Evolutionary conservation across 2,797 vertebrate genomes (phyloP).

Genomic region (Sebastes jordani): DNA sequence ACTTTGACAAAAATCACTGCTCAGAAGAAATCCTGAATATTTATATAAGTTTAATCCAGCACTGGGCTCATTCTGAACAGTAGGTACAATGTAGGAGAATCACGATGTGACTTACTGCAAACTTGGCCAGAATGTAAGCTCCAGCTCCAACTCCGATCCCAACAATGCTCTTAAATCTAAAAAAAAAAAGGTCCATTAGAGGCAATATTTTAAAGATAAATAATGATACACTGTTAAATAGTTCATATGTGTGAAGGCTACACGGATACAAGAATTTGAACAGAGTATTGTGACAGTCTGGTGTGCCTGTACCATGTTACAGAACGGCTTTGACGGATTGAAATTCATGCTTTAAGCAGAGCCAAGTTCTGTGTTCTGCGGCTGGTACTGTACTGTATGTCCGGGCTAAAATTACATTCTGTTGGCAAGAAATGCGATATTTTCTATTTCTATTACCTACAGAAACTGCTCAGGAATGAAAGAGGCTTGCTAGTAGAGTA

Average conservation of each 20-base stretch:
- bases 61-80: background rate
- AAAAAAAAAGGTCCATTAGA: background rate
- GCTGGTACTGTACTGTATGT: constrained; percentile 1
- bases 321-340: background rate
- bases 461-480: background rate
- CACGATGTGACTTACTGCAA: constrained; percentile 87
- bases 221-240: background rate
- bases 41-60: background rate
- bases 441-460: background rate
- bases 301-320: background rate
- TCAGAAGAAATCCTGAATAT: background rate
- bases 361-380: background rate
- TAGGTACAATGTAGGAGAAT: background rate
- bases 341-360: background rate
- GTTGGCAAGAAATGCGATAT: background rate
- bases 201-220: background rate
- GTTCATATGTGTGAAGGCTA: background rate
- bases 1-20: background rate
- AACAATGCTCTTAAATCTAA: constrained; percentile 95
- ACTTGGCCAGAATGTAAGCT: constrained; percentile 94
- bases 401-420: constrained; percentile 6
- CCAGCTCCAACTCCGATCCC: constrained; percentile 97
- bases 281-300: background rate
- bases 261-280: background rate
- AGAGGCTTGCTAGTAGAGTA: background rate